Evolutionary conservation across 2,113 vertebrate species (phyloP).

Genomic region (Hyla sarda): DNA sequence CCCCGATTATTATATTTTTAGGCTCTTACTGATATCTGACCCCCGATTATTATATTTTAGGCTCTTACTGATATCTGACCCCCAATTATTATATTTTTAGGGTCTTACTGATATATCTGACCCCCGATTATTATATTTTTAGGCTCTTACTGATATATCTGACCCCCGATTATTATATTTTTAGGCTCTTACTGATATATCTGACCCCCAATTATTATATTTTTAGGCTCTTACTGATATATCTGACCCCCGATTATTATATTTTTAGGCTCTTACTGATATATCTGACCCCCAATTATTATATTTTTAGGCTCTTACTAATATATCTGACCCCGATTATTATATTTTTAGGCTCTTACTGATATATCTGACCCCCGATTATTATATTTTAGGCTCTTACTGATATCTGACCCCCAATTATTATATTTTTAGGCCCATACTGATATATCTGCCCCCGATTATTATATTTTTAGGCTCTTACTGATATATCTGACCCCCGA

Average conservation of each 20-base stretch:
- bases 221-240: conserved; percentile 61
- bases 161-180: background rate
- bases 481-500: too few species aligned
- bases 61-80: too few species aligned
- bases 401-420: too few species aligned
- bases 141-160: conserved; percentile 62
- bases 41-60: background rate
- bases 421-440: conserved; percentile 61
- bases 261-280: conserved; percentile 61
- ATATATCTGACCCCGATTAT: background rate
- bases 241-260: background rate
- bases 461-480: conserved; percentile 61
- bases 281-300: background rate
- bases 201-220: background rate
- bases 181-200: conserved; percentile 61
- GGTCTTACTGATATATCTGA: background rate
- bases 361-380: too few species aligned
- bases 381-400: background rate
- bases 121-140: background rate
- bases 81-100: conserved; percentile 46
- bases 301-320: conserved; percentile 61
- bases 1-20: conserved; percentile 26
- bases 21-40: conserved; percentile 56
- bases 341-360: conserved; percentile 61
- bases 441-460: too few species aligned